phyloP scores from a whole-genome alignment of 1,140 invertebrate species.

The Tetragonula clypearis region DNA sequence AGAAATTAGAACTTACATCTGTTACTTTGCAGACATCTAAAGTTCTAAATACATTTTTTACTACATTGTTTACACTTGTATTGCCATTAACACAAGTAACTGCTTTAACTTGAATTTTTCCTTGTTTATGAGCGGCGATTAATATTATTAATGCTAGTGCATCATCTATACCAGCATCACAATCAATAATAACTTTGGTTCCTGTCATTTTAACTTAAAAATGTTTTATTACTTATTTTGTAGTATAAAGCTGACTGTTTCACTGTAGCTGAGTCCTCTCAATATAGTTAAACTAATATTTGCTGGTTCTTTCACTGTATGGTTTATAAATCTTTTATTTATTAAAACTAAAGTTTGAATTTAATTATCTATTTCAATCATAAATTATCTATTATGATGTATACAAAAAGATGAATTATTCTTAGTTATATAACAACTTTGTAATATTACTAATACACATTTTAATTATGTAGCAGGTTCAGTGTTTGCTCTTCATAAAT shows the following conservation, averaged over 20 bases:
- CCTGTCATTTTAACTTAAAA: conserved; percentile 10
- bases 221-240: neutral
- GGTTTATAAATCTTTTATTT: neutral
- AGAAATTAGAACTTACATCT: conserved; percentile 79
- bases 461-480: neutral
- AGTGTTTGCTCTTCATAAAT: neutral
- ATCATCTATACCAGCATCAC: conserved; percentile 86
- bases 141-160: conserved; percentile 84
- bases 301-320: neutral
- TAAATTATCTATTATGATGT: neutral
- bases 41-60: conserved; percentile 84
- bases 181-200: conserved; percentile 82
- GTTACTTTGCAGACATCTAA: conserved; percentile 79
- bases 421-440: neutral
- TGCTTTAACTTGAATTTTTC: conserved; percentile 82
- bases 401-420: neutral
- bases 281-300: no score
- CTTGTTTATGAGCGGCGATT: conserved; percentile 81
- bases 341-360: neutral
- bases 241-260: neutral
- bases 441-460: neutral
- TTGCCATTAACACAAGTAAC: conserved; percentile 86
- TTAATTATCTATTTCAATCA: neutral
- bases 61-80: conserved; percentile 83
- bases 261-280: no score